These are phyloP conservation scores for Coptodon bakossiorum DNA, from an alignment of 2,113 vertebrate species.

Conservation along the genomic window DNA sequence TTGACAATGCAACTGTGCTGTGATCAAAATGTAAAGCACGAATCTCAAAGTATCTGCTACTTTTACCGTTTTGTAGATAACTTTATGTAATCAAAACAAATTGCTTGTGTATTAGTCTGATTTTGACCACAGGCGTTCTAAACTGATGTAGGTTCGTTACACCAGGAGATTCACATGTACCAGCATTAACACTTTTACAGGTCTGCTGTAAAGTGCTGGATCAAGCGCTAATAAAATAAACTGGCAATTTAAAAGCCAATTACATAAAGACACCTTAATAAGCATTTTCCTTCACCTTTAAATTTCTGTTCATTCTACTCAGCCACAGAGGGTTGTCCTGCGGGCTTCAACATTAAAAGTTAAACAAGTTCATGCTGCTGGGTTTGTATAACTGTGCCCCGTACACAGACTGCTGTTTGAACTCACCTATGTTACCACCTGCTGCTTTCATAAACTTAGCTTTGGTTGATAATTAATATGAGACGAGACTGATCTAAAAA, in stretches of 20 bases:
- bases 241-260: not conserved
- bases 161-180: not conserved
- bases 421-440: not conserved
- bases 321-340: not conserved
- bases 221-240: not conserved
- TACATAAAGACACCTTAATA: not conserved
- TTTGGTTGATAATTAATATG: not conserved
- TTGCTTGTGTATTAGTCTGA: not conserved
- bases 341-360: not conserved
- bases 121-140: not conserved
- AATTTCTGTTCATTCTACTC: not conserved
- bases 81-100: not conserved
- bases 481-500: not conserved
- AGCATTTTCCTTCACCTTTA: not conserved
- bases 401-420: not conserved
- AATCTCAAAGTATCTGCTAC: not conserved
- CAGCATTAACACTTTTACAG: not conserved
- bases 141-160: not conserved
- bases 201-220: not conserved
- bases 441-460: not conserved
- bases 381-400: not conserved
- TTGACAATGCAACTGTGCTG: not conserved
- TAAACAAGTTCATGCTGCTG: not conserved
- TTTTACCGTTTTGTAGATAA: not conserved
- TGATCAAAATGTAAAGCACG: not conserved